Evolutionary conservation across 2,113 vertebrate genomes (phyloP).

Genomic region (Neodontobutis hainanensis): DNA sequence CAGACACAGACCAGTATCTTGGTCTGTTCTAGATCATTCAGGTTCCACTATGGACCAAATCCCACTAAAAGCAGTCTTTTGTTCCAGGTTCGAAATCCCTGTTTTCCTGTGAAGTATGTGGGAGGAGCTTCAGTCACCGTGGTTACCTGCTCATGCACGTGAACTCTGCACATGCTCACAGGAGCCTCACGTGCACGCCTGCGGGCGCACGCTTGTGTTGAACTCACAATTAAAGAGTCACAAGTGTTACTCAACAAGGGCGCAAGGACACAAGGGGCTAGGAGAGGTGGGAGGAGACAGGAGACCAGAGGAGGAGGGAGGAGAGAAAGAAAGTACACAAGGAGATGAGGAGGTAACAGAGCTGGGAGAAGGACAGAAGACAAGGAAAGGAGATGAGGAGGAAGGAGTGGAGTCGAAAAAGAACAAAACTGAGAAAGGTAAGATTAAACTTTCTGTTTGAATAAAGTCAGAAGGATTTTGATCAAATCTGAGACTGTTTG

Average conservation of each 20-base stretch:
- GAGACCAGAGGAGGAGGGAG: background rate
- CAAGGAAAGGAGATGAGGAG: background rate
- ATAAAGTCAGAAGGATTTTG: no score
- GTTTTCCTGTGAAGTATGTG: conserved; percentile 1
- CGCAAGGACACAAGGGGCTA: background rate
- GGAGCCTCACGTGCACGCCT: background rate
- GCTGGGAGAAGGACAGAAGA: no score
- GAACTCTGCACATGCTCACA: background rate
- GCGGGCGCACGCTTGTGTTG: background rate
- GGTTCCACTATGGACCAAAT: no score
- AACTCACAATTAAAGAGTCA: conserved; percentile 1
- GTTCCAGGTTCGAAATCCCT: background rate
- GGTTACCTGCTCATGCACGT: conserved; percentile 9
- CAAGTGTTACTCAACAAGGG: background rate
- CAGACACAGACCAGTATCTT: no score
- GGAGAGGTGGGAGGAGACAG: background rate
- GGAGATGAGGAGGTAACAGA: background rate
- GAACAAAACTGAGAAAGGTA: background rate
- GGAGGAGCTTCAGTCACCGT: conserved; percentile 2
- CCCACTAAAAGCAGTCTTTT: background rate
- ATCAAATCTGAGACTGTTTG: no score
- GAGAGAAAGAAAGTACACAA: no score
- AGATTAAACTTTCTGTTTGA: no score
- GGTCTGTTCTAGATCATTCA: no score
- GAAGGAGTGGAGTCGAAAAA: background rate